Evolutionary conservation across 2,888 invertebrate species (phyloP).

Genomic region (Crepidodera aurea): DNA sequence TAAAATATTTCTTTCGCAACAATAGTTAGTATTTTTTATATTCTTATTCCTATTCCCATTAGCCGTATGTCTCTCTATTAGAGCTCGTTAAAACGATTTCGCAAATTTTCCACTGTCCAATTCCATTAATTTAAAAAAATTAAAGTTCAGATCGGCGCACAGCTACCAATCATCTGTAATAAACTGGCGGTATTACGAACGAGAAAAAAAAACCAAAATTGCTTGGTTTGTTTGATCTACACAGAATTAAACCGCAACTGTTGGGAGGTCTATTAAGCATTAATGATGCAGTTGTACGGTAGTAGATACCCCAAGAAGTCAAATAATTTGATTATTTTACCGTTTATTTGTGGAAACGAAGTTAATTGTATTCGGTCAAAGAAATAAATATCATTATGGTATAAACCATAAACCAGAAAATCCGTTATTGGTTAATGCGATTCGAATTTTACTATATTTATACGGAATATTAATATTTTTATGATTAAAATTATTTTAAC

Average conservation of each 20-base stretch:
- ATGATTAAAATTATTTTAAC: too few relatives aligned
- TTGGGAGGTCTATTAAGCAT: conserved; percentile 35
- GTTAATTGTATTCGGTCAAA: neutral
- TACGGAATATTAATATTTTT: too few relatives aligned
- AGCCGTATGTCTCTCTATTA: too few relatives aligned
- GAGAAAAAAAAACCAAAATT: conserved; percentile 23
- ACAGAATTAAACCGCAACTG: conserved; percentile 34
- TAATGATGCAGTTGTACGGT: conserved; percentile 4
- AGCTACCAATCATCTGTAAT: conserved; percentile 21
- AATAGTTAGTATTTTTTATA: too few relatives aligned
- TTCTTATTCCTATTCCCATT: too few relatives aligned
- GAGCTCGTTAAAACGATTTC: conserved; percentile 4
- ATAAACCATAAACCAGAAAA: neutral
- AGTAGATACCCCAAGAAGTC: conserved; percentile 11
- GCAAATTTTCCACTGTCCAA: conserved; percentile 7
- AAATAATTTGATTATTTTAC: conserved; percentile 17
- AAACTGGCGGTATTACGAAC: conserved; percentile 18
- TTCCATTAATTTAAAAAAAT: conserved; percentile 15
- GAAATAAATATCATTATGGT: neutral
- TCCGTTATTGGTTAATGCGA: conserved; percentile 1
- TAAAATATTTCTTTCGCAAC: too few relatives aligned
- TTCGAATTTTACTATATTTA: too few relatives aligned
- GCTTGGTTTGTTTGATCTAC: conserved; percentile 30
- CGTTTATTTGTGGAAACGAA: conserved; percentile 11
- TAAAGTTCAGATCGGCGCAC: conserved; percentile 11